Percentiles rank a stretch among this genome's conserved stretches.
These are phyloP conservation scores for Neodon shergylaensis DNA, from an alignment of 2,113 vertebrate genomes.

Conservation along the genomic window DNA sequence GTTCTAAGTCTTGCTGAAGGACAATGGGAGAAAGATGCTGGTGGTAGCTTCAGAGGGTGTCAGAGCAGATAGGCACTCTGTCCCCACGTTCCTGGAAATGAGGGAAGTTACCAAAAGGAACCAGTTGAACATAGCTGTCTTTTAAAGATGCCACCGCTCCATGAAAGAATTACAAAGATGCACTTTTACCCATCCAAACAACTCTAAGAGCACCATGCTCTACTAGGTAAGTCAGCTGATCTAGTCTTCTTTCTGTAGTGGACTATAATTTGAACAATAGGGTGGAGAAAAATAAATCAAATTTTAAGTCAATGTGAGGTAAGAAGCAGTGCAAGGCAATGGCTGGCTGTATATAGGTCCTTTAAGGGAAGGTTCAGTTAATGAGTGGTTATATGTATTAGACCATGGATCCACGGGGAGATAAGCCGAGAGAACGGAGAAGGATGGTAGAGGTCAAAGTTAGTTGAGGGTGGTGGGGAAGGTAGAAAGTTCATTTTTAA, in stretches of 20 bases:
- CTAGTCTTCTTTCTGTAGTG: background rate
- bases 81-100: background rate
- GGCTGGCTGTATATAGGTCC: background rate
- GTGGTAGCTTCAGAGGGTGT: background rate
- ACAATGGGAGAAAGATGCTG: background rate
- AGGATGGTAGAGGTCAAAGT: background rate
- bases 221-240: background rate
- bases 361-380: background rate
- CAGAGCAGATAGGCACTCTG: background rate
- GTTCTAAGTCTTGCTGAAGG: background rate
- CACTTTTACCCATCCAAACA: background rate
- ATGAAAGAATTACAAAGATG: background rate
- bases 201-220: background rate
- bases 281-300: background rate
- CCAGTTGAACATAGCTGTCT: background rate
- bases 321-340: background rate
- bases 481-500: background rate
- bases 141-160: background rate
- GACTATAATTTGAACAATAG: background rate
- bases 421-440: rapidly evolving
- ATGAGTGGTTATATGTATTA: too few relatives aligned
- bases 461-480: background rate
- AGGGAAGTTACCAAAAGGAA: background rate
- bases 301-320: background rate
- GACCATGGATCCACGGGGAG: background rate